phyloP scores from a whole-genome alignment of 23 tunicate species.

The Corella eumyota region DNA sequence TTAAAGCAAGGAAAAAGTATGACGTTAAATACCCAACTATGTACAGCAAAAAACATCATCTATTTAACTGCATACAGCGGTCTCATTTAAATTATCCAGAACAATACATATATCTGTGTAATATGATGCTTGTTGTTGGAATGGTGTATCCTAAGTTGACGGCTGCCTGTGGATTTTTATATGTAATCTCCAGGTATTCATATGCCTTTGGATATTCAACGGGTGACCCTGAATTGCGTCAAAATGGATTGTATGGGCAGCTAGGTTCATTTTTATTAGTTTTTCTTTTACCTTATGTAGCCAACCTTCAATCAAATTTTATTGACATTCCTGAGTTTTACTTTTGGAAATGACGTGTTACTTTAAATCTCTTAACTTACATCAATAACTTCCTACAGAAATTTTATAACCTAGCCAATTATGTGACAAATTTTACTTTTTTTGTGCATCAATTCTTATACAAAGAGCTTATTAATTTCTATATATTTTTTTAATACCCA shows the following conservation, averaged over 20 bases:
- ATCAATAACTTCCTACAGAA: no score
- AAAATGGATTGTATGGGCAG: conserved; percentile 86
- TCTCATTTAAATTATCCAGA: conserved; percentile 96
- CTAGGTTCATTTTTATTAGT: no score
- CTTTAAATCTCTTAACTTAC: no score
- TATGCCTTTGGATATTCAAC: conserved; percentile 99
- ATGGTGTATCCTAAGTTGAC: conserved; percentile 42
- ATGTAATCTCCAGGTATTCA: conserved; percentile 64
- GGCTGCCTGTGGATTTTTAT: conserved; percentile 73
- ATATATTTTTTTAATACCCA: no score
- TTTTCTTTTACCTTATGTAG: no score
- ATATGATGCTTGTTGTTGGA: conserved; percentile 30
- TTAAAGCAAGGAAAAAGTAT: conserved; percentile 68
- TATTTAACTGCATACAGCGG: conserved; percentile 90
- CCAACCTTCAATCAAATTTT: no score
- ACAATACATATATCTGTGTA: conserved; percentile 28
- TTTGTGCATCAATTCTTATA: no score
- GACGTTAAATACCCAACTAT: conserved; percentile 77
- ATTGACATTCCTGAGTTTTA: no score
- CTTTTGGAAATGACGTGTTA: no score
- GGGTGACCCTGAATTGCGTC: conserved; percentile 91
- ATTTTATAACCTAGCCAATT: no score
- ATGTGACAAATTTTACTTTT: no score
- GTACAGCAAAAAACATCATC: conserved; percentile 49
- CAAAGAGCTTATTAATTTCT: no score